Base-by-base conservation (phyloP, 2,113 vertebrate species). In the Ifrita kowaldi region DNA sequence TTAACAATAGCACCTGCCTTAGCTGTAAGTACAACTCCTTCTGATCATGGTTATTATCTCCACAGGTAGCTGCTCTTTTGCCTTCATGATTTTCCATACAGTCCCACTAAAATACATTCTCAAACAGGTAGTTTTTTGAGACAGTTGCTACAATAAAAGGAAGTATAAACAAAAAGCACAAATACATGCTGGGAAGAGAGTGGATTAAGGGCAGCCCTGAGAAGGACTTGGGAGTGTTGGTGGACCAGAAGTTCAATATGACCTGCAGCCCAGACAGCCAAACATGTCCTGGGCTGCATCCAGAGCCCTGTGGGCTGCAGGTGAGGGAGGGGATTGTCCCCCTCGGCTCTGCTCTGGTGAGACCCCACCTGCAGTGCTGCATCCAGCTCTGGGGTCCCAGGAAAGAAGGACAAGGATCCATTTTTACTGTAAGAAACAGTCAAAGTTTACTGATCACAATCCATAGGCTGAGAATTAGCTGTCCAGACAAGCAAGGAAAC, bases 21-120 rank as follows among this genome's bases (percentile, higher is more conserved):
- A 37, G 5, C 53, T 87, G 4, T 67, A 84, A 92, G 47, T 75
- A 55, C 46, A 55, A 55, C 1, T 79, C 52, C 41, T 88, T 96
- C 80, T 93, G 68, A 94, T 95, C 89, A 95, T 7, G 23, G 84
- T 91, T 94, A 94, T 96, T 94, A 94, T 90, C 94, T 88, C 87
- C 74, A 67, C 63, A 77, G 74, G 93, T 28, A 87, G 57, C 70
- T 94, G 93, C 82, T 96, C 82, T 83, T 94, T 96, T 85, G 55
- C 87, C 74, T 80, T 85, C 50, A 11, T 70, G 35, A 74, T 90
- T 93, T 94, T 90, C 67, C 49, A 50, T 35, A 80, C 68, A 47
- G 30, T 55, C 46, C 17, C 65, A 83, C 82, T 91, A 90, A 96
- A 93, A 90, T 20, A 83, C 18, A 33, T 24, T 57, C 33, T 68